Conservation (phyloP, 2,888 invertebrate species). For the Dryobota labecula region DNA sequence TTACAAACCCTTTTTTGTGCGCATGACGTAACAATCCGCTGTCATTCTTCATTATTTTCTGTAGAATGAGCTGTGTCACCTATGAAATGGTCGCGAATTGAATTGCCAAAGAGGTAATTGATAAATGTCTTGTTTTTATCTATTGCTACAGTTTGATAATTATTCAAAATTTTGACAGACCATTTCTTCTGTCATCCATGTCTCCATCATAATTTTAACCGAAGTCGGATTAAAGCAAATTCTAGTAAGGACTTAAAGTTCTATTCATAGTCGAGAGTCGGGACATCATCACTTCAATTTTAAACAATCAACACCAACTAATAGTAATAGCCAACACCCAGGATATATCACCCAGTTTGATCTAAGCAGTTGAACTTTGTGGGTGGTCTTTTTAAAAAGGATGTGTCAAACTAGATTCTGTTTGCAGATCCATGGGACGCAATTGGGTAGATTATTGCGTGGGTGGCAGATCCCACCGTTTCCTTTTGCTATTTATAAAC, state of each 20-base stretch:
- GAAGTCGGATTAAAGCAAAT: neutral
- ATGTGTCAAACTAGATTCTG: slow-evolving; percentile 46
- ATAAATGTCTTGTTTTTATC: neutral
- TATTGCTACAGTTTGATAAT: too few relatives aligned
- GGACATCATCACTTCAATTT: slow-evolving; percentile 45
- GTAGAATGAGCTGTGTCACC: slow-evolving; percentile 2
- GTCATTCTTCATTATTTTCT: slow-evolving; percentile 38
- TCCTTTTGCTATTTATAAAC: slow-evolving; percentile 74
- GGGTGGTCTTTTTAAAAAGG: slow-evolving; percentile 55
- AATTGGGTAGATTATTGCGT: slow-evolving; percentile 70
- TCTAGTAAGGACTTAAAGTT: neutral
- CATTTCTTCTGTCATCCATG: neutral
- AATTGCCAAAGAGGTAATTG: neutral
- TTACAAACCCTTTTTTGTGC: slow-evolving; percentile 7
- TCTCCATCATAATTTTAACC: neutral
- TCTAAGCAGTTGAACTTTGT: slow-evolving; percentile 30
- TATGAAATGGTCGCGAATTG: neutral
- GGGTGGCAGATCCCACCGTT: slow-evolving; percentile 66
- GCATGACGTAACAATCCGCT: slow-evolving; percentile 1
- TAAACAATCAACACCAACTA: slow-evolving; percentile 15
- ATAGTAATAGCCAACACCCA: slow-evolving; percentile 29
- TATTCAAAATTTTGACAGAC: neutral
- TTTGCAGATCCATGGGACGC: slow-evolving; percentile 40
- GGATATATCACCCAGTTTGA: slow-evolving; percentile 32
- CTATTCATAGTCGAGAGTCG: slow-evolving; percentile 13